These are phyloP conservation scores for Tortricodes alternella DNA, from an alignment of 2,888 invertebrate species.

Conservation along the genomic window DNA sequence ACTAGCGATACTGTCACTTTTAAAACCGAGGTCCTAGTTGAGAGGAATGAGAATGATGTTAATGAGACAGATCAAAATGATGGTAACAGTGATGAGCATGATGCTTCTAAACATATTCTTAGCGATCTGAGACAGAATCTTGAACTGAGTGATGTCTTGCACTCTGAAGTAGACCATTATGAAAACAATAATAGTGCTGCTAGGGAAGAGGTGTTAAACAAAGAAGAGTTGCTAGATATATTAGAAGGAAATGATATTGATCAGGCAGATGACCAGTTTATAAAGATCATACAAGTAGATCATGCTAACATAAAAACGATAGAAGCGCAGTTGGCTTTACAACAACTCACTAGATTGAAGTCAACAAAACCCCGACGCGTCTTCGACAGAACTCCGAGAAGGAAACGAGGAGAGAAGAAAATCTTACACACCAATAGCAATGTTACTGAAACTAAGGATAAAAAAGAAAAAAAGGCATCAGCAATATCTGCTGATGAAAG, in stretches of 20 bases:
- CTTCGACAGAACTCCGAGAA: conserved; percentile 1
- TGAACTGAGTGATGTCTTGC: conserved; percentile 69
- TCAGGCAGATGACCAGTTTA: conserved; percentile 39
- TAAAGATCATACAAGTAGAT: conserved; percentile 38
- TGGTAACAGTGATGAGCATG: conserved; percentile 35
- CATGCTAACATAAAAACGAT: conserved; percentile 41
- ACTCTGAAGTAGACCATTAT: conserved; percentile 59
- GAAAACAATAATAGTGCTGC: conserved; percentile 66
- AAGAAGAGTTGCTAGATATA: conserved; percentile 73
- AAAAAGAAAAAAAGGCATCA: conserved; percentile 9
- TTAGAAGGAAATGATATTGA: conserved; percentile 70
- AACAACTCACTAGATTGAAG: conserved; percentile 58
- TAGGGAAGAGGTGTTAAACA: conserved; percentile 72
- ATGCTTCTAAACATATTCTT: conserved; percentile 55
- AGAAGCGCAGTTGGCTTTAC: conserved; percentile 64
- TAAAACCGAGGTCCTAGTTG: conserved; percentile 71
- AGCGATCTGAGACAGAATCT: conserved; percentile 66
- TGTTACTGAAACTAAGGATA: conserved; percentile 4
- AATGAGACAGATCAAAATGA: conserved; percentile 42
- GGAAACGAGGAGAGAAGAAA: conserved; percentile 15
- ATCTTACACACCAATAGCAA: conserved; percentile 5
- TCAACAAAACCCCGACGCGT: conserved; percentile 8
- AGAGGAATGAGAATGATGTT: conserved; percentile 50
- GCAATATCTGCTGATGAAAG: conserved; percentile 11
- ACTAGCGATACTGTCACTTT: conserved; percentile 54